A percentile compares a stretch with the other conserved stretches of the same genome.
Evolutionary conservation across 2,888 invertebrate species (phyloP).

Genomic region (Bugulina stolonifera): DNA sequence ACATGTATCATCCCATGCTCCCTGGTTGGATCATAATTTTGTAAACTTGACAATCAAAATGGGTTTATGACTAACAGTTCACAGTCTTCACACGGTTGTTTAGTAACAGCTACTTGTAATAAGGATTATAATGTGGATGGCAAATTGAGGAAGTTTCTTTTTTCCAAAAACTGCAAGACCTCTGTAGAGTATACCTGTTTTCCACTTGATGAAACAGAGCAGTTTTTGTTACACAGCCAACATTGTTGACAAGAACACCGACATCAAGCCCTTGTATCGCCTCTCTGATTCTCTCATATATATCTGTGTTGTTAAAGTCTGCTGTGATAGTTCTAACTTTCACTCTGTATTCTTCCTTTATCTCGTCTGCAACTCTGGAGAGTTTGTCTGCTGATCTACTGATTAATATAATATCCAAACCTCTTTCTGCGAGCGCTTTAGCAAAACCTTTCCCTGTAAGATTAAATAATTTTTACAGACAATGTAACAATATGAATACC

Average conservation of each 20-base stretch:
- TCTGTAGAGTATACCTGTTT: no score
- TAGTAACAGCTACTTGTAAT: no score
- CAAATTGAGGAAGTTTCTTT: no score
- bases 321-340: neutral
- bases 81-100: no score
- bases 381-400: slow-evolving; percentile 5
- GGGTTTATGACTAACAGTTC: no score
- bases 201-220: neutral
- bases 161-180: no score
- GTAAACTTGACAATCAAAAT: no score
- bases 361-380: slow-evolving; percentile 1
- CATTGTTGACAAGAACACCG: slow-evolving; percentile 5
- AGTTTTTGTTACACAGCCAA: neutral
- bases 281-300: slow-evolving; percentile 8
- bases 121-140: no score
- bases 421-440: neutral
- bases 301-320: slow-evolving; percentile 7
- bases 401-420: neutral
- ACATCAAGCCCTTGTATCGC: neutral
- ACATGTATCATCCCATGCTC: no score
- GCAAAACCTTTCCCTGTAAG: slow-evolving; percentile 1
- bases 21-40: no score
- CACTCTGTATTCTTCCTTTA: neutral
- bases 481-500: no score
- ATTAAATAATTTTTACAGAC: no score